Base-by-base conservation (phyloP, 2,888 invertebrate species). In the Mesoligia furuncula region DNA sequence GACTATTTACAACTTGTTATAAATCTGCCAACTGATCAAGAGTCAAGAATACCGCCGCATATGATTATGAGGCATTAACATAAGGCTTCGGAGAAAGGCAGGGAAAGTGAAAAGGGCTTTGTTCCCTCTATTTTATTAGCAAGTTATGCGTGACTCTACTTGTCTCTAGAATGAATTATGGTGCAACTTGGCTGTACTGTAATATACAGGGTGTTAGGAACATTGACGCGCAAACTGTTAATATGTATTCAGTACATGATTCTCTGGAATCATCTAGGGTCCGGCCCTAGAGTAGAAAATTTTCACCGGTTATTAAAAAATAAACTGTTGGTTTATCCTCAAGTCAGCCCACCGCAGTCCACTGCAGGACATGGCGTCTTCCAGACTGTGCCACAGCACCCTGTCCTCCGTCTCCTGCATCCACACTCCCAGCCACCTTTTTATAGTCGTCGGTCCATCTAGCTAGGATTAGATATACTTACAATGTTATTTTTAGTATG, bases 51-150 rank as follows among this genome's bases (percentile, higher is more conserved):
- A 79, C 65, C 59, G 76, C 76, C 62, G 79, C 81, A 82, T 87
- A 88, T 85, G 86, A 84, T 89, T 90, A 90, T 88, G 84, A 85
- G 79, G 77, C 81, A 92, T 93, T 92, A 88, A 84, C 90, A 90
- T 90, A 90, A 83, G 80, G 87, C 90, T 90, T 88, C 89, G 68
- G 85, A 86, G 88, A 89, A 88, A 91, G 89, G 88, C 73, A 72
- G 86, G 81, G 92, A 93, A 92, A 93, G 91, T 84, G 86, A 90
- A 86, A 90, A 87, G 84, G 88, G 85, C 85, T 51, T 75, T 80
- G 77, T 82, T 80, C 17, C 61, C 69, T 45, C 24, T 45, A 64
- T 64, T 70, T 77, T 73, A 77, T 77, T 81, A 79, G 62, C 61
- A 59, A 81, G 65, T 78, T 75, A 73, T 73, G 59, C 62, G 59